phyloP scores from a whole-genome alignment of 2,797 vertebrate genomes.

The Staurois parvus region DNA sequence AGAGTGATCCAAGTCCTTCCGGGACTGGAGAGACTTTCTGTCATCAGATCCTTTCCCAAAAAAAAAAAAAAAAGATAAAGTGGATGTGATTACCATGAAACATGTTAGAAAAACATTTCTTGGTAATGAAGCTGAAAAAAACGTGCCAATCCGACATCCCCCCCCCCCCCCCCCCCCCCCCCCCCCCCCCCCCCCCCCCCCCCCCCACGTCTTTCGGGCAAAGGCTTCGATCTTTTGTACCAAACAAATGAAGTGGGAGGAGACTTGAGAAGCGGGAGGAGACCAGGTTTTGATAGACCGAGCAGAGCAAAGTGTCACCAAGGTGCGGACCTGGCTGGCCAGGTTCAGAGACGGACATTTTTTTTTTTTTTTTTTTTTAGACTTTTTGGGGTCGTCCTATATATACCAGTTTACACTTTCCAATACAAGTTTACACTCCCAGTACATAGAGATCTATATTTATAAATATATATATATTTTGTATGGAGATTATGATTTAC shows the following conservation, averaged over 20 bases:
- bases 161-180: too few relatives aligned
- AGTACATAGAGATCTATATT: constrained; percentile 58
- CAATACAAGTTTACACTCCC: constrained; percentile 56
- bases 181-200: too few relatives aligned
- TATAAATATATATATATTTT: constrained; percentile 60
- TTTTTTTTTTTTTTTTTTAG: constrained; percentile 14
- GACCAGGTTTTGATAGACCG: neutral
- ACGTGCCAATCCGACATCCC: neutral
- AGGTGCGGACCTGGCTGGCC: constrained; percentile 39
- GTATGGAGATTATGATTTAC: constrained; percentile 51
- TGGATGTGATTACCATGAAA: too few relatives aligned
- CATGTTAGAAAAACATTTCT: too few relatives aligned
- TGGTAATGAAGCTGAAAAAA: too few relatives aligned
- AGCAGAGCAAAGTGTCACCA: constrained; percentile 1
- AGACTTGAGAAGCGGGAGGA: neutral
- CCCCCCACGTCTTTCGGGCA: neutral
- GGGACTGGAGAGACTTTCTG: too few relatives aligned
- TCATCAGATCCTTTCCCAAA: too few relatives aligned
- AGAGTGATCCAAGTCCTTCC: too few relatives aligned
- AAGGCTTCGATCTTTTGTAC: neutral
- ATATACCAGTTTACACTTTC: constrained; percentile 49
- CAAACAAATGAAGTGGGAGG: neutral
- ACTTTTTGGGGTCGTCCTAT: neutral
- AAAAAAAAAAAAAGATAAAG: too few relatives aligned
- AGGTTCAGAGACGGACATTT: neutral